These are phyloP conservation scores for Bombus picipes DNA, from an alignment of 1,140 invertebrate genomes.

Conservation along the genomic window DNA sequence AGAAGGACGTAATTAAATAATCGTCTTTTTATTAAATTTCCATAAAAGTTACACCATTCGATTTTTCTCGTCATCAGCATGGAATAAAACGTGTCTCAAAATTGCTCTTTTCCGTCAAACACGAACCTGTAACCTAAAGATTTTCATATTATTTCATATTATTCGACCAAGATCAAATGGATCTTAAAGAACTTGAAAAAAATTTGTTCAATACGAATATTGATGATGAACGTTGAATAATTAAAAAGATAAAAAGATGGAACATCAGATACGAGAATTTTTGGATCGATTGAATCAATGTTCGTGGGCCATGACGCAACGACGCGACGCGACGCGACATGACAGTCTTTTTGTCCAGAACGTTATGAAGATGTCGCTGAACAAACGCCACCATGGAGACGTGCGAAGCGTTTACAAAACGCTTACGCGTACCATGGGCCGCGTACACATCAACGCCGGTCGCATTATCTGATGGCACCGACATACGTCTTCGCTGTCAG, in stretches of 20 bases:
- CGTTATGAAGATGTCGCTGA: conserved; percentile 66
- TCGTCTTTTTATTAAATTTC: neutral
- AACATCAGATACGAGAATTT: neutral
- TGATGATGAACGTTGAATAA: no score
- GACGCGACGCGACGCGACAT: conserved; percentile 36
- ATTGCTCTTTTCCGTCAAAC: neutral
- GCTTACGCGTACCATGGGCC: conserved; percentile 38
- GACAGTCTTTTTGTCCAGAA: conserved; percentile 58
- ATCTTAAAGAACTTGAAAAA: neutral
- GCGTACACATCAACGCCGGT: conserved; percentile 50
- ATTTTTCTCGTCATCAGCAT: no score
- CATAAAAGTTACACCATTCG: neutral
- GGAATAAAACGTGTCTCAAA: no score
- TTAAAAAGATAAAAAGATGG: no score
- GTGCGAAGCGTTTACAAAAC: conserved; percentile 63
- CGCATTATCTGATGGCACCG: conserved; percentile 66
- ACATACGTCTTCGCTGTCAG: conserved; percentile 69
- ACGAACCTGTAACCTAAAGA: neutral
- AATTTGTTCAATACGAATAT: no score
- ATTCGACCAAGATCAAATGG: neutral
- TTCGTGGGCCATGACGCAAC: conserved; percentile 43
- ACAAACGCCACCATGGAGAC: conserved; percentile 38
- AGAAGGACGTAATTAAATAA: neutral
- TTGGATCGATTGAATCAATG: neutral
- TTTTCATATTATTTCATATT: neutral